Percentiles rank a stretch among this genome's conserved stretches.
These are phyloP conservation scores for Euleptes europaea DNA, from an alignment of 2,113 vertebrate genomes.

Conservation along the genomic window DNA sequence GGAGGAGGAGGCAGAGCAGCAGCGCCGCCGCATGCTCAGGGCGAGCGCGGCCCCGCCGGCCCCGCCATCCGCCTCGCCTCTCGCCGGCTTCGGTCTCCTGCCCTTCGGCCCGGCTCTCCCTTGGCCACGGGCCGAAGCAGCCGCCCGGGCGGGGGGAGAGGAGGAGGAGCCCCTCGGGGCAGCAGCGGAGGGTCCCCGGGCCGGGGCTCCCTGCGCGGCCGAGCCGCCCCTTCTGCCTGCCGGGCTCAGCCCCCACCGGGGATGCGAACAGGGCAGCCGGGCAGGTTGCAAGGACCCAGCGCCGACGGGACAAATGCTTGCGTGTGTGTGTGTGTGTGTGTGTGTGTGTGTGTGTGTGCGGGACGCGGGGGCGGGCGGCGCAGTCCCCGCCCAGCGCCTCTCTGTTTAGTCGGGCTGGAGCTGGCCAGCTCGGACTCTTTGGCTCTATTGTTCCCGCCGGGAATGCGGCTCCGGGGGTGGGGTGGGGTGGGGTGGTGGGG, in stretches of 20 bases:
- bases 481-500: no score
- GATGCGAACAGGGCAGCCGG: not conserved
- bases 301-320: no score
- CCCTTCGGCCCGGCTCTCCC: not conserved
- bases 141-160: not conserved
- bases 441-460: conserved; percentile 1
- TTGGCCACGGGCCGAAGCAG: conserved; percentile 13
- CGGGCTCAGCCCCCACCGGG: no score
- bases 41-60: conserved; percentile 36
- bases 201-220: not conserved
- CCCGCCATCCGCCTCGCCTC: conserved; percentile 49
- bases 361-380: not conserved
- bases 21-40: conserved; percentile 61
- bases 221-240: not conserved
- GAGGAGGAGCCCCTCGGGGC: not conserved
- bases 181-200: not conserved
- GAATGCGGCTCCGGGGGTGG: not conserved
- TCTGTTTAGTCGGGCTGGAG: conserved; percentile 4
- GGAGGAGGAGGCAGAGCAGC: not conserved
- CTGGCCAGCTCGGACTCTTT: not conserved
- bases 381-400: conserved; percentile 3
- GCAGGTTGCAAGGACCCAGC: not conserved
- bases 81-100: not conserved
- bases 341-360: not conserved
- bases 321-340: no score